Percentiles rank a stretch among this genome's conserved stretches.
Evolutionary conservation across 2,113 vertebrate genomes (phyloP).

Genomic region (Apeltes quadracus): DNA sequence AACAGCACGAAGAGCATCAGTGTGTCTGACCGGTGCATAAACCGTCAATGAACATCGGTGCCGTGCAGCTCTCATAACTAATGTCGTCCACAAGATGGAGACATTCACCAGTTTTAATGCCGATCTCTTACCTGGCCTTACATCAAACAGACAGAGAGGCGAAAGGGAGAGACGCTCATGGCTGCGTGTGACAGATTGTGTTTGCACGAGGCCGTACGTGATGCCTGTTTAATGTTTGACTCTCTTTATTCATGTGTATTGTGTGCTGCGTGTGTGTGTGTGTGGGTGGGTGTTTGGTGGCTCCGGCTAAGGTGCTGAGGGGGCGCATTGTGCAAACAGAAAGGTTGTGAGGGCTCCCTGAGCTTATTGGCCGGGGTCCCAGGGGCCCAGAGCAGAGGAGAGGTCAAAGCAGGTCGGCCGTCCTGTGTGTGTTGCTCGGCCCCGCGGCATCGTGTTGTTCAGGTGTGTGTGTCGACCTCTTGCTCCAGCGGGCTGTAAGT

Average conservation of each 20-base stretch:
- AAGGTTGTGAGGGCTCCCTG: slow-evolving; percentile 65
- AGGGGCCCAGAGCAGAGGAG: slow-evolving; percentile 66
- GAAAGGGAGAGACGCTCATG: slow-evolving; percentile 20
- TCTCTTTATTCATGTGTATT: slow-evolving; percentile 62
- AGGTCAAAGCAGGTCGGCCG: slow-evolving; percentile 74
- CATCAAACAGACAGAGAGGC: slow-evolving; percentile 25
- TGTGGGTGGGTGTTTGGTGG: slow-evolving; percentile 54
- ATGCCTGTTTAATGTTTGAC: slow-evolving; percentile 63
- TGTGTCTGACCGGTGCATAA: slow-evolving; percentile 5
- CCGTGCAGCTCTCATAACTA: not conserved
- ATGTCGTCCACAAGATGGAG: slow-evolving; percentile 83
- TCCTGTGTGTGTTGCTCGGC: slow-evolving; percentile 67
- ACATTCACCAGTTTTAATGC: slow-evolving; percentile 80
- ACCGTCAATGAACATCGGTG: slow-evolving; percentile 20
- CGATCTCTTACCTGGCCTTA: slow-evolving; percentile 29
- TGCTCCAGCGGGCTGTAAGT: slow-evolving; percentile 75
- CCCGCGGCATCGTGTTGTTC: slow-evolving; percentile 58
- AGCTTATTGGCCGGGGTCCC: slow-evolving; percentile 67
- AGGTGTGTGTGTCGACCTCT: slow-evolving; percentile 77
- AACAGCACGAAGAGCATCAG: not conserved
- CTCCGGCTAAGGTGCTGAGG: slow-evolving; percentile 43
- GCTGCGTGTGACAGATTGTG: slow-evolving; percentile 72
- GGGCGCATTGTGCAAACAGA: slow-evolving; percentile 67
- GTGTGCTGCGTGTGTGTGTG: slow-evolving; percentile 10
- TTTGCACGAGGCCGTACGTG: slow-evolving; percentile 66